A percentile compares a stretch with the other conserved stretches of the same genome.
Evolutionary conservation across 30 jellyfish, hydroid and myxozoan species (phyloP).

Genomic region (Mastigias papua): DNA sequence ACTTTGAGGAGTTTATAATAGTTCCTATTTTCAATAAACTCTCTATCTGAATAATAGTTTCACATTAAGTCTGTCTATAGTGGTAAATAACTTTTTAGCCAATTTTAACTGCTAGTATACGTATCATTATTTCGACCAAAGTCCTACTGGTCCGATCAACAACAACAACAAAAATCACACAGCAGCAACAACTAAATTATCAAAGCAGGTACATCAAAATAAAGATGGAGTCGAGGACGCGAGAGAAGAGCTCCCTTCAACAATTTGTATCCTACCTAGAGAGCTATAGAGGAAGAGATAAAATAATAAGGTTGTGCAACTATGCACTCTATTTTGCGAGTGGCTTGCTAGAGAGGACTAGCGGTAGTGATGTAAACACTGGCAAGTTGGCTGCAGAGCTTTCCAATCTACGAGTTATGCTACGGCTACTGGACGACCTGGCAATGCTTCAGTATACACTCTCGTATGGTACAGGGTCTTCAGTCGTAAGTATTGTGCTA

Average conservation of each 20-base stretch:
- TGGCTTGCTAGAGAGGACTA: constrained; percentile 38
- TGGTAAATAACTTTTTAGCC: too few species aligned
- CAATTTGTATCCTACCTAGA: constrained; percentile 40
- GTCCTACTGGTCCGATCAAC: too few species aligned
- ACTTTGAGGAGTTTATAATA: too few species aligned
- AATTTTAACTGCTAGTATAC: too few species aligned
- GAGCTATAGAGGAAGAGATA: constrained; percentile 79
- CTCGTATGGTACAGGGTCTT: constrained; percentile 55
- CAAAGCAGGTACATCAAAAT: neutral
- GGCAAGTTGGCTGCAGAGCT: constrained; percentile 43
- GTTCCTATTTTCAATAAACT: too few species aligned
- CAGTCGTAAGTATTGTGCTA: neutral
- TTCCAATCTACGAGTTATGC: constrained; percentile 69
- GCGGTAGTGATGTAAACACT: neutral
- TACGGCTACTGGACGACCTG: constrained; percentile 67
- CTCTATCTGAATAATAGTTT: too few species aligned
- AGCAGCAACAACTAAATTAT: neutral
- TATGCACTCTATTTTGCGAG: constrained; percentile 22
- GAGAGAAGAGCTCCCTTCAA: neutral
- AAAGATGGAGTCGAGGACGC: constrained; percentile 1
- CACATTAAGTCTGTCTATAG: too few species aligned
- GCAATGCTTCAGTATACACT: constrained; percentile 60
- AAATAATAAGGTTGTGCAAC: constrained; percentile 44
- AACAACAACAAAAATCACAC: neutral
- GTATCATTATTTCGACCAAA: too few species aligned